These are phyloP conservation scores for Cercopithecus mona DNA, from an alignment of 2,113 vertebrate species.

Conservation along the genomic window DNA sequence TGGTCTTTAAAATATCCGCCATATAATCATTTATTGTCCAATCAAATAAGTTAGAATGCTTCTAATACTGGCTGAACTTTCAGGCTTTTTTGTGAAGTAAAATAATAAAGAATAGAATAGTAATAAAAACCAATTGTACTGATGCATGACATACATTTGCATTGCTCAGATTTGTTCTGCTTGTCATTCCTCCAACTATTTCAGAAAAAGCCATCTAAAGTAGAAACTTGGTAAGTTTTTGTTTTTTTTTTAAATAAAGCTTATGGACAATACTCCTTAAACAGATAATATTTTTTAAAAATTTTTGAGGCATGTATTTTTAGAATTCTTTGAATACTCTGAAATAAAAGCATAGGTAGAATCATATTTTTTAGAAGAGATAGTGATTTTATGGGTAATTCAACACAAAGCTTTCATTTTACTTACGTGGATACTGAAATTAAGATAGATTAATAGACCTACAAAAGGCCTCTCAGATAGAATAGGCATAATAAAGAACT, in stretches of 20 bases:
- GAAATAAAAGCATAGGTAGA: background rate
- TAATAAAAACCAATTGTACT: conserved; percentile 40
- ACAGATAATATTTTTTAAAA: background rate
- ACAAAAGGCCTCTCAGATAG: background rate
- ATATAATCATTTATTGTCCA: conserved; percentile 51
- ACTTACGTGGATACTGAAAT: background rate
- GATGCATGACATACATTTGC: background rate
- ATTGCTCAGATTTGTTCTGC: conserved; percentile 20
- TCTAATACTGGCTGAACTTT: conserved; percentile 19
- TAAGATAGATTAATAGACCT: background rate
- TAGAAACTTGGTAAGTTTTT: background rate
- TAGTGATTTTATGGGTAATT: background rate
- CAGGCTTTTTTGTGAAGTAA: conserved; percentile 32
- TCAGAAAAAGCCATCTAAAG: background rate
- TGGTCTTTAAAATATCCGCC: conserved; percentile 55
- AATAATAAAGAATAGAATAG: conserved; percentile 46
- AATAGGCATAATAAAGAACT: background rate
- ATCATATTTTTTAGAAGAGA: background rate
- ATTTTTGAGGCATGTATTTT: background rate
- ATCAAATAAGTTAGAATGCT: conserved; percentile 51
- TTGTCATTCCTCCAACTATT: background rate
- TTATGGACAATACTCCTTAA: background rate
- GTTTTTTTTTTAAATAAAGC: background rate
- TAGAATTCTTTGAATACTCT: background rate
- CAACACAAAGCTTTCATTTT: background rate